A percentile compares a stretch with the other conserved stretches of the same genome.
Evolutionary conservation across 2,888 invertebrate genomes (phyloP).

Genomic region (Agrochola lychnidis): DNA sequence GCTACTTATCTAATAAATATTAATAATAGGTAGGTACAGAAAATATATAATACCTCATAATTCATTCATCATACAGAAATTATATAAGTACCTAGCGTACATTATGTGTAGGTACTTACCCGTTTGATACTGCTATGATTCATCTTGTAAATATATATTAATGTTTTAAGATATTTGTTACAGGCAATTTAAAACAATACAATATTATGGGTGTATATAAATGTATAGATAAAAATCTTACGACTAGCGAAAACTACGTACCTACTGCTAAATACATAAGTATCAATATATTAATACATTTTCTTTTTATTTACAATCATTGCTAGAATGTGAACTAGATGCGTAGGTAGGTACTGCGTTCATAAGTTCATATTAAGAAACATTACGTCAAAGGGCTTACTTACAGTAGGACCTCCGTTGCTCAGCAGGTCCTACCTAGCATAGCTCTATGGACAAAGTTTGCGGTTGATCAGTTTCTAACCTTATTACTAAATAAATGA

Average conservation of each 20-base stretch:
- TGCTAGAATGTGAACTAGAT: background rate
- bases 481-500: background rate
- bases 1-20: slow-evolving; percentile 12
- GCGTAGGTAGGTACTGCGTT: background rate
- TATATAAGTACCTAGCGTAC: background rate
- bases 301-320: background rate
- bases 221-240: slow-evolving; percentile 14
- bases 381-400: background rate
- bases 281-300: background rate
- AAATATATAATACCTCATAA: background rate
- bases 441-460: background rate
- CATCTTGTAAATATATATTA: background rate
- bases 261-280: background rate
- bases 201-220: background rate
- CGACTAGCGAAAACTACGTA: slow-evolving; percentile 15
- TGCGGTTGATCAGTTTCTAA: background rate
- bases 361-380: background rate
- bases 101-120: background rate
- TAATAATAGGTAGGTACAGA: background rate
- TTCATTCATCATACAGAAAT: background rate
- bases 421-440: background rate
- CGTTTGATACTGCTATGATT: background rate
- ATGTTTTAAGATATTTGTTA: background rate
- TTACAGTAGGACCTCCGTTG: background rate
- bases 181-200: background rate